Evolutionary conservation across 2,888 invertebrate species (phyloP), one percentile per base, ranked within the genome.

Genomic region (Netelia melanura): DNA sequence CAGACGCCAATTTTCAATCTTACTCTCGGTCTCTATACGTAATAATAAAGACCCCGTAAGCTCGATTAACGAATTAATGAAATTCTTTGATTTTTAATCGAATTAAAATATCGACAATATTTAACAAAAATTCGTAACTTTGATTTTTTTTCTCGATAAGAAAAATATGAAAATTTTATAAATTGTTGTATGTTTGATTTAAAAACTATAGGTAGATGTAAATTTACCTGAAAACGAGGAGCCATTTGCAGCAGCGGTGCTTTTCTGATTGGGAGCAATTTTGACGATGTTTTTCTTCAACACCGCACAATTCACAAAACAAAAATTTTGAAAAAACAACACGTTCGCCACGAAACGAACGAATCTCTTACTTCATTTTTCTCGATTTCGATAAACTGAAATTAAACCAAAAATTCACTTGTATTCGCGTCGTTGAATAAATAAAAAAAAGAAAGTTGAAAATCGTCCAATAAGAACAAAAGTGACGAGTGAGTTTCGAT

Each of bases 221-320:
- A 81, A 81, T 79, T 88, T 90, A 91, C 91, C 91, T 91, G 91
- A 86, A 75, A 87, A 88, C 86, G 89, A 86, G 72, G 89, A 87
- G 89, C 89, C 89, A 87, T 87, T 88, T 86, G 88, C 84, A 70
- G 85, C 85, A 61, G 74, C 82, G 56, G 85, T 61, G 89, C 83
- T 76, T 90, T 91, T 84, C 86, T 88, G 83, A 89, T 91, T 88
- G 44, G 91, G 90, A 87, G 91, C 90, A 91, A 91, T 91, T 90
- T 90, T 91, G 90, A 79, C 83, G 81, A 68, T n/a, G 83, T 74
- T 65, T 76, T 75, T 38, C 38, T 67, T 43, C 61, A 65, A 68
- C 79, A 81, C 76, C 70, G 68, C 82, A 87, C 77, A 80, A 81
- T 68, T 74, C 76, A 83, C 71, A 76, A 68, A 76, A 80, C 61